phyloP scores from a whole-genome alignment of 2,113 vertebrate species.

The Onychostruthus taczanowskii region DNA sequence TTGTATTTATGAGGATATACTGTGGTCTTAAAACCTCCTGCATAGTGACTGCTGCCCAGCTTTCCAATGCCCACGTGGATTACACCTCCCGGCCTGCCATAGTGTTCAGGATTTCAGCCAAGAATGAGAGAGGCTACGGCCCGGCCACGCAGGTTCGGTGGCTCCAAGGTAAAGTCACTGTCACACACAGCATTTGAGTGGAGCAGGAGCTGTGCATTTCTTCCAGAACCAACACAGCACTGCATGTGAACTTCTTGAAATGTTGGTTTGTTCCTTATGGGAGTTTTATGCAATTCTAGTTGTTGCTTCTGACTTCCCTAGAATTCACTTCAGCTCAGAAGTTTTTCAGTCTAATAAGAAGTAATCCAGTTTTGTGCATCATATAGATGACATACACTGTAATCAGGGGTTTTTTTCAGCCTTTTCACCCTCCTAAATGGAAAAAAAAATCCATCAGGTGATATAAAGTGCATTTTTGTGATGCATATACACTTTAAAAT shows the following conservation, averaged over 20 bases:
- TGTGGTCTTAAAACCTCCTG: conserved; percentile 92
- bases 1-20: conserved; percentile 95
- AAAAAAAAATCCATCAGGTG: background rate
- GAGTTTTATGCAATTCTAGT: background rate
- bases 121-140: conserved; percentile 96
- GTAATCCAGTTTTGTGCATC: background rate
- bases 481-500: background rate
- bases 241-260: background rate
- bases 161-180: conserved; percentile 86
- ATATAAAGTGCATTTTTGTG: background rate
- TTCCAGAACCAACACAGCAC: background rate
- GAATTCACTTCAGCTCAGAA: background rate
- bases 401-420: background rate
- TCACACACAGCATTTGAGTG: background rate
- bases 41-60: conserved; percentile 82
- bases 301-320: background rate
- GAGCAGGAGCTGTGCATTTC: background rate
- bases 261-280: background rate
- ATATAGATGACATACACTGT: background rate
- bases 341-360: background rate
- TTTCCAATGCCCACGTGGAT: conserved; percentile 92
- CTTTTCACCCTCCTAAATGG: background rate
- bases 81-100: conserved; percentile 89
- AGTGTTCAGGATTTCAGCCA: conserved; percentile 95
- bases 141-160: conserved; percentile 97